Conservation (phyloP, 2,113 vertebrate species). For the Burhinus oedicnemus region DNA sequence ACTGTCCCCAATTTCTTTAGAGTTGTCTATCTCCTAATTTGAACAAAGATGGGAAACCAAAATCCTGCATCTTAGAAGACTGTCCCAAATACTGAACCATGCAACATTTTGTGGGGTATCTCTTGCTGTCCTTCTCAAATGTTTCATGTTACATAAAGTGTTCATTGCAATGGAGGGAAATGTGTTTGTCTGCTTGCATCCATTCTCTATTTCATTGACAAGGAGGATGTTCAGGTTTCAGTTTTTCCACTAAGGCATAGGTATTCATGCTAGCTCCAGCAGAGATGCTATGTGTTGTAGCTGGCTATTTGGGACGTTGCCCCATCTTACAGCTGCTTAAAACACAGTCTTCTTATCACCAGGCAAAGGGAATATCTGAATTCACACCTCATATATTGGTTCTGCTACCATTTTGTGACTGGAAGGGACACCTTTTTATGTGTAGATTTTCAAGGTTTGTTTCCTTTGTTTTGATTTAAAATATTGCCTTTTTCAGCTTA, state of each 20-base stretch:
- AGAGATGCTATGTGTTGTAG: neutral
- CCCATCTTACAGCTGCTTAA: neutral
- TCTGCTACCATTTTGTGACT: neutral
- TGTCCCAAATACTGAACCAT: neutral
- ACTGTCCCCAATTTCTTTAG: neutral
- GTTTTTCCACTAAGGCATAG: neutral
- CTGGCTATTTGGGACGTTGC: neutral
- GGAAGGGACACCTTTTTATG: neutral
- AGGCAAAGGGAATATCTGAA: neutral
- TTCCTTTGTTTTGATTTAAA: neutral
- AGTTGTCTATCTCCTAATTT: neutral
- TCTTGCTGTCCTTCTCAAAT: neutral
- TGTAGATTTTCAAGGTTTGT: neutral
- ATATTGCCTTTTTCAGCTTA: neutral
- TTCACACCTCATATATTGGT: neutral
- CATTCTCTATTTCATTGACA: neutral
- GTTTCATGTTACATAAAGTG: neutral
- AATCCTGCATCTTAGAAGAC: neutral
- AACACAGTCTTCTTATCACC: neutral
- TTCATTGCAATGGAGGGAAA: neutral
- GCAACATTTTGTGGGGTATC: neutral
- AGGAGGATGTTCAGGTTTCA: neutral
- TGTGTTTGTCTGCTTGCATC: neutral
- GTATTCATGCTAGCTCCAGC: neutral
- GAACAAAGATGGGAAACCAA: neutral